These are phyloP conservation scores for Calyptommatus sinebrachiatus DNA, from an alignment of 2,113 vertebrate genomes.

Conservation along the genomic window DNA sequence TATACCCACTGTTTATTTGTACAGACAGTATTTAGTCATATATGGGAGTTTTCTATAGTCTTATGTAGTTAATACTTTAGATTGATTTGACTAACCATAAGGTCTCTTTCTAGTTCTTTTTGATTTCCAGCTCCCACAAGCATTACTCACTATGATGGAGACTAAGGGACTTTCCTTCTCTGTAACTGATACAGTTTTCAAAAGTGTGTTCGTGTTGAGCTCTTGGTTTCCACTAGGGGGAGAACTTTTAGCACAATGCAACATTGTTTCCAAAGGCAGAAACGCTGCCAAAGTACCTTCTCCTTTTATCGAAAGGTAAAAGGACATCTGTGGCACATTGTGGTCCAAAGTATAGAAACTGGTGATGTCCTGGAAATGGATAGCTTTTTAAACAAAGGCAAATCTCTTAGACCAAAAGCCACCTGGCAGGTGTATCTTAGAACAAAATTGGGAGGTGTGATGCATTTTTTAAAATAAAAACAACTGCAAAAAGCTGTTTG, in stretches of 20 bases:
- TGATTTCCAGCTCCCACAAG: background rate
- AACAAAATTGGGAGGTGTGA: background rate
- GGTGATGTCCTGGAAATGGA: background rate
- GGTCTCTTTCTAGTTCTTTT: background rate
- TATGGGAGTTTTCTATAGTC: background rate
- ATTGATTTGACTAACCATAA: background rate
- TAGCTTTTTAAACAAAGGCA: background rate
- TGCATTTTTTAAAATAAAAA: background rate
- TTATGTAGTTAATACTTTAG: no score
- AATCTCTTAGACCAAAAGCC: background rate
- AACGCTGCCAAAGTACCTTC: constrained; percentile 9
- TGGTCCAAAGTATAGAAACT: background rate
- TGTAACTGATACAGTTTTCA: background rate
- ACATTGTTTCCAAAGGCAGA: constrained; percentile 35
- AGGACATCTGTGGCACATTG: background rate
- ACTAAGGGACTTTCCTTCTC: no score
- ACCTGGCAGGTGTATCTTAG: background rate
- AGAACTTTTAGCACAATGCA: constrained; percentile 26
- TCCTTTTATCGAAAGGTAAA: constrained; percentile 41
- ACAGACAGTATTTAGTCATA: background rate
- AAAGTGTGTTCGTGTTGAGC: no score
- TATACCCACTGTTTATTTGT: background rate
- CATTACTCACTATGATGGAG: background rate
- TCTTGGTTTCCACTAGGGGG: constrained; percentile 62
- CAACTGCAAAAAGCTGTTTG: no score